Base-by-base conservation (phyloP, 2,113 vertebrate species). In the Egretta garzetta region DNA sequence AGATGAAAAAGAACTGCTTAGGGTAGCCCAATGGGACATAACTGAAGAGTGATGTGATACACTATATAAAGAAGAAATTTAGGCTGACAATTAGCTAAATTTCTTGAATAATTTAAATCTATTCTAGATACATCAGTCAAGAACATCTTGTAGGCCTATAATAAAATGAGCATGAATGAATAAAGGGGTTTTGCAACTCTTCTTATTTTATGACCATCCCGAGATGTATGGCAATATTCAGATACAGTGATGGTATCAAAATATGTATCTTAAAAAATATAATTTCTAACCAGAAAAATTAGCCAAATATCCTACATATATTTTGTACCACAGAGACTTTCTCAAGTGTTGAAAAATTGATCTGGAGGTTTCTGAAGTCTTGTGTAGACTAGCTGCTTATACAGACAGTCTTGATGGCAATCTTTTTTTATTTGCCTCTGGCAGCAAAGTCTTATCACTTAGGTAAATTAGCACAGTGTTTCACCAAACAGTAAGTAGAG, bases 51-150 rank as follows among this genome's bases (percentile, higher is more conserved):
- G 16, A 52, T 72, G 30, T 71, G 56, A 63, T 59, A 35, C 8
- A 56, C 23, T 59, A 14, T 21, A 22, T 15, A 47, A 89, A 84
- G 33, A 37, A 71, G 95, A 87, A 67, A 39, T 5, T 33, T 59
- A 50, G 68, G 13, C 13, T 75, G 47, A 63, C 17, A 85, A 90
- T 93, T 79, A 92, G 28, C 43, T 82, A 17, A 39, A 1, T 75
- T 74, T 93, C 58, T 88, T 95, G 32, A 95, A 82, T 82, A 81
- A 93, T 90, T 90, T 90, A 95, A 77, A 50, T 59, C 20, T 87
- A 47, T 28, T 79, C 60, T 68, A 71, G 41, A 68, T 84, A 77
- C 4, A 81, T 81, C 73, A 91, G 33, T 77, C 45, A 81, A 89
- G 75, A 93, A 50, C 50, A 81, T 79, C 59, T 52, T 74, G 27